Evolutionary conservation across 2,888 invertebrate genomes (phyloP), one percentile per base, ranked within the genome.

Genomic region (Dermolepida albohirtum): DNA sequence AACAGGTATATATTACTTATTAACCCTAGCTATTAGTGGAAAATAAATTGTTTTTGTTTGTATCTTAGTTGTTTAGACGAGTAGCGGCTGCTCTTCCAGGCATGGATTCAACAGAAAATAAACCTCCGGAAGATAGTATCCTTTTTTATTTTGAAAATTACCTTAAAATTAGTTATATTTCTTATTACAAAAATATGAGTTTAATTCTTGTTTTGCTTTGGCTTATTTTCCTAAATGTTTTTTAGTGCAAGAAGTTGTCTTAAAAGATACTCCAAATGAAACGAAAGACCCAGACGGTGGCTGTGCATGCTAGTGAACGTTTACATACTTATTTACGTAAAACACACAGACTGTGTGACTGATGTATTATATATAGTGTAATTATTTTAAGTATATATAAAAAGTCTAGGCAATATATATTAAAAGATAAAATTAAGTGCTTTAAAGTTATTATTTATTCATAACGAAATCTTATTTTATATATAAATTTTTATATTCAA

Each of bases 31-130:
- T 49, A 22, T 16, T 49, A n/a, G 17, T 44, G 27, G 47, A 43
- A 40, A 55, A 34, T 55, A 4, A 22, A 34, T n/a, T 44, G 27
- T 10, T 27, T 64, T 52, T 41, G 16, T 65, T 47, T 22, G 12
- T 41, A 72, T 86, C 88, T 55, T 86, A 97, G 96, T 88, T 98
- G 79, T 98, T 98, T 89, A 90, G 98, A 84, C 91, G 98, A 83
- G 98, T 98, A 68, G 98, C 98, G 59, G 98, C 98, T 73, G 98
- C 98, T 78, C 87, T 98, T 80, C 98, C 98, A 66, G 98, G 98
- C 75, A 98, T 98, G 98, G 98, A 98, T 84, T 95, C 96, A 40
- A 94, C 95, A 74, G 96, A 96, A 82, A 95, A 94, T 85, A 95
- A 94, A 86, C 95, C 95, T 70, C 94, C 95, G 78, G 96, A 96